Percentiles rank a stretch among this genome's conserved stretches.
These are phyloP conservation scores for Ypsolopha scabrella DNA, from an alignment of 2,888 invertebrate genomes.

Conservation along the genomic window DNA sequence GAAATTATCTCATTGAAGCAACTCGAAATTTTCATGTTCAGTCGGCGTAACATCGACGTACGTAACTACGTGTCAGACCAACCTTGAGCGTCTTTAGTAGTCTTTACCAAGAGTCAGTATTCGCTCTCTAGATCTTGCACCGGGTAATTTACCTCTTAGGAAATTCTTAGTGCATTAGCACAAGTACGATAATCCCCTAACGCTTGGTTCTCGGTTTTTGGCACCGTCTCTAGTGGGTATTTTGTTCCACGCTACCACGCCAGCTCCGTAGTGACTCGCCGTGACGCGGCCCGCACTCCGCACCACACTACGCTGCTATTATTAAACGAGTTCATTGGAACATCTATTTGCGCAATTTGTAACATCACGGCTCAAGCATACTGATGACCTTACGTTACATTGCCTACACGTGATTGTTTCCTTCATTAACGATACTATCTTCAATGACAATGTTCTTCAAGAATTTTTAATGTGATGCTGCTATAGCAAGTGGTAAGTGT, in stretches of 20 bases:
- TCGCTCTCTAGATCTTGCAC: no score
- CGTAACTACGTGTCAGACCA: constrained; percentile 4
- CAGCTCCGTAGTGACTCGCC: neutral
- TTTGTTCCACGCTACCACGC: neutral
- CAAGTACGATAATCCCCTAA: neutral
- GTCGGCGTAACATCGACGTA: constrained; percentile 1
- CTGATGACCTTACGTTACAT: constrained; percentile 55
- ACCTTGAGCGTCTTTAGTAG: constrained; percentile 4
- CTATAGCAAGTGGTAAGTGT: neutral
- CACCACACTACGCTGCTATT: constrained; percentile 60
- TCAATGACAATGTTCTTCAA: neutral
- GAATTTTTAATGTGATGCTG: neutral
- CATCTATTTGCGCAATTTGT: constrained; percentile 69
- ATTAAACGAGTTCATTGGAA: constrained; percentile 70
- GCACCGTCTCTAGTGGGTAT: neutral
- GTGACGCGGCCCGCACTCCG: constrained; percentile 26
- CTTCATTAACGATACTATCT: neutral
- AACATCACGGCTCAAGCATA: constrained; percentile 55
- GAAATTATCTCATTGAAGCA: neutral
- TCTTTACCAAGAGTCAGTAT: neutral
- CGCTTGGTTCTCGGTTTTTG: neutral
- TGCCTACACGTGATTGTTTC: constrained; percentile 22
- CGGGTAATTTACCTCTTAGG: no score
- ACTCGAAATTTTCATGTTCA: neutral
- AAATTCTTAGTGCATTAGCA: no score